These are phyloP conservation scores for Pristiophorus japonicus DNA, from an alignment of 2,113 vertebrate genomes.

Conservation along the genomic window DNA sequence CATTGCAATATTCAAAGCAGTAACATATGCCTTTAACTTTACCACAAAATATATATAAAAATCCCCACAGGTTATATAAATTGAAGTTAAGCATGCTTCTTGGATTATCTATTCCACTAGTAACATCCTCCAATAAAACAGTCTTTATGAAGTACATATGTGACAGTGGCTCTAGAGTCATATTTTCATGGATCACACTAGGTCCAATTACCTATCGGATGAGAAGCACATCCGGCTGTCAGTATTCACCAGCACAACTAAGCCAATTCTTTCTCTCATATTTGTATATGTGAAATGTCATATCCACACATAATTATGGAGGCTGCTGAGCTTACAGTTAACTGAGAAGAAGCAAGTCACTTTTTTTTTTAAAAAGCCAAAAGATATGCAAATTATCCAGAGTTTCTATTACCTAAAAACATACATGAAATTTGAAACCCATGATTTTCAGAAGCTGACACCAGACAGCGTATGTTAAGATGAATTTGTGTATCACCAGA, in stretches of 20 bases:
- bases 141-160: not conserved
- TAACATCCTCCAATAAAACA: not conserved
- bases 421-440: not conserved
- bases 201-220: not conserved
- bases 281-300: not conserved
- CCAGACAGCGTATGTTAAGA: not conserved
- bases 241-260: not conserved
- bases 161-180: not conserved
- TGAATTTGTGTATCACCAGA: not conserved
- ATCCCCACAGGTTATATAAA: constrained; percentile 15
- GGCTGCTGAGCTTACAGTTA: not conserved
- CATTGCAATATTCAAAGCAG: not conserved
- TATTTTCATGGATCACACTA: not conserved
- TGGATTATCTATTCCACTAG: not conserved
- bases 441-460: not conserved
- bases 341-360: not conserved
- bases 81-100: not conserved
- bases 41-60: not conserved
- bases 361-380: not conserved
- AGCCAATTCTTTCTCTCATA: not conserved
- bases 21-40: not conserved
- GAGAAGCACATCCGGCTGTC: not conserved
- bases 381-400: not conserved
- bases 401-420: not conserved
- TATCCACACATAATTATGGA: not conserved